phyloP scores from a whole-genome alignment of 2,797 vertebrate genomes.

The Momotus momota region DNA sequence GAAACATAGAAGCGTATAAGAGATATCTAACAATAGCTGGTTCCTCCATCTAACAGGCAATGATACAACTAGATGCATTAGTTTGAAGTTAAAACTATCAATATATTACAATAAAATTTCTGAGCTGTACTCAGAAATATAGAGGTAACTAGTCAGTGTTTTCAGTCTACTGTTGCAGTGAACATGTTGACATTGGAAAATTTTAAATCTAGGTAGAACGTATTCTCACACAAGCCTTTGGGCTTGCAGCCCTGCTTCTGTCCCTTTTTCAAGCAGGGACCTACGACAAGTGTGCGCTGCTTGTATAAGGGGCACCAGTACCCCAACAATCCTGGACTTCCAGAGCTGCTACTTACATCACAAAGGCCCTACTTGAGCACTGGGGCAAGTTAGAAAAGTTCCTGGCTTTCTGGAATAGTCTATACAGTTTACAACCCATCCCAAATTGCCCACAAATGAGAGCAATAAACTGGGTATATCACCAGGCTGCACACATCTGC shows the following conservation, averaged over 20 bases:
- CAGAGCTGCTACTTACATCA: background rate
- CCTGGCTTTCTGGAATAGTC: background rate
- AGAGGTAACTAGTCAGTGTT: background rate
- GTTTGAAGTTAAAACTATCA: background rate
- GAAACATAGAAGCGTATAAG: background rate
- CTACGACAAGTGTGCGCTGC: rapidly evolving
- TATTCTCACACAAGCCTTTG: background rate
- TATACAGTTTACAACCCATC: background rate
- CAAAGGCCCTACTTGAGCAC: background rate
- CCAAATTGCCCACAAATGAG: background rate
- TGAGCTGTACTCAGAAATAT: background rate
- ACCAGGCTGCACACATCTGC: background rate
- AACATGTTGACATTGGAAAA: background rate
- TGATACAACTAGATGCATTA: background rate
- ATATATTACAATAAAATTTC: background rate
- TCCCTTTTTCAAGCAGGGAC: background rate
- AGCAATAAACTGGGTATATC: background rate
- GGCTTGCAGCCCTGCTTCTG: background rate
- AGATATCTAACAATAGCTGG: background rate
- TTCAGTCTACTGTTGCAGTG: background rate
- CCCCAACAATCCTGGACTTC: background rate
- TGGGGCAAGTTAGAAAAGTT: background rate
- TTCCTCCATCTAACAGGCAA: background rate
- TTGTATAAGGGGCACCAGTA: background rate
- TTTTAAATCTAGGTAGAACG: background rate